Base-by-base conservation (phyloP, 2,113 vertebrate genomes). In the Crotophaga sulcirostris region DNA sequence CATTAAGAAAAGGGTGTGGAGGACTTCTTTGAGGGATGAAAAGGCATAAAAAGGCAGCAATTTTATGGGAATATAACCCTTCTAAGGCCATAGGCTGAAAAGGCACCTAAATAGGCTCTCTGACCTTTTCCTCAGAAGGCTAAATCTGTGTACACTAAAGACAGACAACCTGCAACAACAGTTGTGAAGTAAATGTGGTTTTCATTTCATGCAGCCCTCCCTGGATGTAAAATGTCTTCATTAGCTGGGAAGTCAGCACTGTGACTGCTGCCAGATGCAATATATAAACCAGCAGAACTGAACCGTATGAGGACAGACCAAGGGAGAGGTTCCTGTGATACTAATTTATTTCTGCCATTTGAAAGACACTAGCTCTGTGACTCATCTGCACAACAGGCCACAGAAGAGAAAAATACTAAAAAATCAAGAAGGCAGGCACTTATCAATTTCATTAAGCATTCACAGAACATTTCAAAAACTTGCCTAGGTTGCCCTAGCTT, bases 221-320 rank as follows among this genome's bases (percentile, higher is more conserved):
- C 72, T 75, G 62, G 91, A 96, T n/a, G 85, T 47, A 91, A 97
- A 97, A 96, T 17, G 17, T 96, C 94, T 96, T 85, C 92, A 92
- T 89, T 95, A 97, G 89, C 73, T 93, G 92, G 89, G 95, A 96
- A 95, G 93, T 92, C 91, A 76, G 95, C 55, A 13, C 51, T 26
- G 60, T 74, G 90, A 69, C 94, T 95, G 96, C 91, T 97, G 97
- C 94, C 96, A 97, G 78, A 67, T 54, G 90, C 93, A 83, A 90
- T 74, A 84, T 73, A 91, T 84, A 87, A 94, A 70, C 94, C 95
- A 93, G 94, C 72, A 97, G 81, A 72, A 64, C 73, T 91, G 75
- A 74, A 70, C 64, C 33, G 85, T 89, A 92, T 33, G 40, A 92
- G 73, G 70, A 87, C 90, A 97, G 90, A 89, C 85, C 24, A 91